These are phyloP conservation scores for Xylota segnis DNA, from an alignment of 2,888 invertebrate genomes.

Conservation along the genomic window DNA sequence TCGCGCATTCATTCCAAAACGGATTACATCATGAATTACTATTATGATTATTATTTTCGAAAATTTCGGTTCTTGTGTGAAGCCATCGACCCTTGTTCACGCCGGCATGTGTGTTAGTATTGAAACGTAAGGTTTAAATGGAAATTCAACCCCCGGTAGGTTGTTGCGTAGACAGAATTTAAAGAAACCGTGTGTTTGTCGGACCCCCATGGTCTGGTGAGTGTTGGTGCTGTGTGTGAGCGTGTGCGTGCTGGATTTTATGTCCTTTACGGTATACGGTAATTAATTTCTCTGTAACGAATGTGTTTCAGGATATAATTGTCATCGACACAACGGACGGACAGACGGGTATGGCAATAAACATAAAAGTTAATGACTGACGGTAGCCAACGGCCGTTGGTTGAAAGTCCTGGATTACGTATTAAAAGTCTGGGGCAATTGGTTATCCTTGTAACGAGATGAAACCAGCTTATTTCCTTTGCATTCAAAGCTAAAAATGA, in stretches of 20 bases:
- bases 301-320: constrained; percentile 68
- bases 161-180: constrained; percentile 36
- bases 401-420: constrained; percentile 23
- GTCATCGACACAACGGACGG: constrained; percentile 63
- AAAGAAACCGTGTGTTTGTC: constrained; percentile 9
- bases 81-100: constrained; percentile 32
- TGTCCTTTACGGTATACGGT: constrained; percentile 59
- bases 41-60: constrained; percentile 72
- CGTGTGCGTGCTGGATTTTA: constrained; percentile 50
- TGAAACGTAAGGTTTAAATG: constrained; percentile 9
- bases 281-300: constrained; percentile 73
- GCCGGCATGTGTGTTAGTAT: neutral
- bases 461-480: neutral
- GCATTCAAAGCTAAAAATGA: constrained; percentile 7
- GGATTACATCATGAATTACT: constrained; percentile 73
- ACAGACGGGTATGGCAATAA: constrained; percentile 40
- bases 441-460: neutral
- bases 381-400: constrained; percentile 55
- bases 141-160: constrained; percentile 19
- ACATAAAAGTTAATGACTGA: constrained; percentile 74
- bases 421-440: constrained; percentile 15
- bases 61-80: constrained; percentile 42
- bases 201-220: neutral
- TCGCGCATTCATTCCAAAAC: constrained; percentile 55
- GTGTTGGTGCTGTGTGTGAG: neutral